Evolutionary conservation across 2,113 vertebrate genomes (phyloP).

Genomic region (Tauraco erythrolophus): DNA sequence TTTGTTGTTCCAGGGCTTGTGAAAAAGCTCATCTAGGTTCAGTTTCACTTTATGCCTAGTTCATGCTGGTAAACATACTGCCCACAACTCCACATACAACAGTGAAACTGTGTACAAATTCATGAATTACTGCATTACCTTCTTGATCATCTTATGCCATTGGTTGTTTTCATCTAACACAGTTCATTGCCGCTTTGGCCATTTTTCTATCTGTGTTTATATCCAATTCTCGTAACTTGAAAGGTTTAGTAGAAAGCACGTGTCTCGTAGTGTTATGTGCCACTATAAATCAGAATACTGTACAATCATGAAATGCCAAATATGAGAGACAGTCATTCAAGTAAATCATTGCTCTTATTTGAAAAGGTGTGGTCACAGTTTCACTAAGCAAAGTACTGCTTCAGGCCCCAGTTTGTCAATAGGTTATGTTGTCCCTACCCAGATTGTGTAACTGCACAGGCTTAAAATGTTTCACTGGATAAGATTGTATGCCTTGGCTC

Average conservation of each 20-base stretch:
- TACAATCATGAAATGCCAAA: neutral
- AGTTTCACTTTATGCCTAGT: neutral
- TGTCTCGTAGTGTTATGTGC: neutral
- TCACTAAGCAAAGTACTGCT: neutral
- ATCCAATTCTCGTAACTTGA: neutral
- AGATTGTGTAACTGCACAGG: neutral
- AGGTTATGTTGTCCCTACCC: neutral
- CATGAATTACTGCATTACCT: neutral
- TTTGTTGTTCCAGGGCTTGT: neutral
- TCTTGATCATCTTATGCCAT: neutral
- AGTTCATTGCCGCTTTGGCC: neutral
- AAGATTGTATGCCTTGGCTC: neutral
- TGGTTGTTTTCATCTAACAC: neutral
- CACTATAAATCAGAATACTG: neutral
- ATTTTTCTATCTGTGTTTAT: neutral
- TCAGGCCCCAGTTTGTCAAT: neutral
- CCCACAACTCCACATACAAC: neutral
- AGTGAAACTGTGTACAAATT: neutral
- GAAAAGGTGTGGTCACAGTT: neutral
- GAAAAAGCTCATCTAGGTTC: neutral
- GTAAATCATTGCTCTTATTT: neutral
- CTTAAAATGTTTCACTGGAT: neutral
- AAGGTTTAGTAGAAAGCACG: neutral
- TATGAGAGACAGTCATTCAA: neutral
- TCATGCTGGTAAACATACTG: neutral